Percentiles rank a stretch among this genome's conserved stretches.
Evolutionary conservation across 1,140 invertebrate genomes (phyloP).

Genomic region (Daktulosphaira vitifoliae): DNA sequence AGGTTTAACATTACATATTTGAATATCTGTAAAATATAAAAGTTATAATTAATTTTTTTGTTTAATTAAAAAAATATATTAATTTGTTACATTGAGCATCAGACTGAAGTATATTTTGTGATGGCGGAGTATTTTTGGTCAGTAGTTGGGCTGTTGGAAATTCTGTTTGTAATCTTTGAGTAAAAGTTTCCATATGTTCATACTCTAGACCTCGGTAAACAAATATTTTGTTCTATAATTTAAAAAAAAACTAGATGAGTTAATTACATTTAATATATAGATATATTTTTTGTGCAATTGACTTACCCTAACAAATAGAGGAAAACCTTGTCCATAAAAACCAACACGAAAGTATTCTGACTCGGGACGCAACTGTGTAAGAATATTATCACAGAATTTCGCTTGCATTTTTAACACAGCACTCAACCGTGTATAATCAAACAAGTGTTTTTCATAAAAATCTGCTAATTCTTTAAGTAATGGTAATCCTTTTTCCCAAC

Average conservation of each 20-base stretch:
- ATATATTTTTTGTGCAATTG: neutral
- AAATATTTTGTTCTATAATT: conserved; percentile 82
- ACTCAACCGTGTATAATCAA: conserved; percentile 83
- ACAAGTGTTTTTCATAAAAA: conserved; percentile 79
- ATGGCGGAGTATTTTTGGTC: conserved; percentile 82
- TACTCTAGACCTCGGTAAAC: conserved; percentile 93
- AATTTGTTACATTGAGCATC: conserved; percentile 67
- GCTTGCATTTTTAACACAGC: conserved; percentile 76
- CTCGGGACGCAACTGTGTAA: conserved; percentile 76
- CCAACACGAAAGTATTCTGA: conserved; percentile 95
- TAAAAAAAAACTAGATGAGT: conserved; percentile 38
- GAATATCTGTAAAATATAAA: conserved; percentile 55
- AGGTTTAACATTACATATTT: conserved; percentile 92
- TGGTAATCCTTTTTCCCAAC: conserved; percentile 92
- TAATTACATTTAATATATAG: conserved; percentile 34
- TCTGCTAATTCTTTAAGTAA: conserved; percentile 83
- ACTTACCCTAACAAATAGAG: conserved; percentile 83
- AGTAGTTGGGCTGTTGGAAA: conserved; percentile 86
- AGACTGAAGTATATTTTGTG: conserved; percentile 72
- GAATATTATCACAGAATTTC: conserved; percentile 82
- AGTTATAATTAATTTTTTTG: conserved; percentile 7
- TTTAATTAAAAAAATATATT: conserved; percentile 12
- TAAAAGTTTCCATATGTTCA: conserved; percentile 89
- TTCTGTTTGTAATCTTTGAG: conserved; percentile 82
- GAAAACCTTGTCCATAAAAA: conserved; percentile 89